A percentile compares a stretch with the other conserved stretches of the same genome.
Conservation (phyloP, 2,113 vertebrate species). For the Chionodraco myersi region DNA sequence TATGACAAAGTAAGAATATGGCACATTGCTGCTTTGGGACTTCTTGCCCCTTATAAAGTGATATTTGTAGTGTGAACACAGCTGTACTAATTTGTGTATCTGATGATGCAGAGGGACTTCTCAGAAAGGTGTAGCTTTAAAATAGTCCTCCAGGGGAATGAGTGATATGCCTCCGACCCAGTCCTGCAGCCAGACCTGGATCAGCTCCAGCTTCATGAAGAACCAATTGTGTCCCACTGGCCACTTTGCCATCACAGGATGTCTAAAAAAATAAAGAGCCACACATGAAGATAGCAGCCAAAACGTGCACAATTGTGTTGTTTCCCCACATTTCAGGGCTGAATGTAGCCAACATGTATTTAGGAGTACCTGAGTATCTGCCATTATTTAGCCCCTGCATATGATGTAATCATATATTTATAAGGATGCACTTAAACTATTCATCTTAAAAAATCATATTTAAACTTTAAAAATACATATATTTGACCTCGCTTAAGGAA, state of each 20-base stretch:
- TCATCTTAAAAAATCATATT: too few species aligned
- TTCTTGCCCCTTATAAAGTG: not conserved
- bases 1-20: conserved; percentile 1
- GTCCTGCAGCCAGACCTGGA: conserved; percentile 83
- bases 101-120: not conserved
- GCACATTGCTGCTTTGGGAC: conserved; percentile 8
- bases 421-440: too few species aligned
- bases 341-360: not conserved
- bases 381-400: too few species aligned
- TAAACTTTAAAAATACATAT: too few species aligned
- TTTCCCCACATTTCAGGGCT: not conserved
- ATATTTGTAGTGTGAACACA: conserved; percentile 15
- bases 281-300: not conserved
- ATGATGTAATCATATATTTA: too few species aligned
- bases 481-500: too few species aligned
- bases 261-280: conserved; percentile 63
- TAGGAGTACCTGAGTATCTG: too few species aligned
- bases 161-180: conserved; percentile 76
- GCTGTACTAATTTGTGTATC: conserved; percentile 15
- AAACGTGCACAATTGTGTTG: not conserved
- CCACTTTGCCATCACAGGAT: conserved; percentile 84
- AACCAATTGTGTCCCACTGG: conserved; percentile 82
- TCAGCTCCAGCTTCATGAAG: conserved; percentile 83
- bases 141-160: conserved; percentile 81
- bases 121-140: conserved; percentile 81